Conservation (phyloP, 2,797 vertebrate genomes). For the Scolopax rusticola region DNA sequence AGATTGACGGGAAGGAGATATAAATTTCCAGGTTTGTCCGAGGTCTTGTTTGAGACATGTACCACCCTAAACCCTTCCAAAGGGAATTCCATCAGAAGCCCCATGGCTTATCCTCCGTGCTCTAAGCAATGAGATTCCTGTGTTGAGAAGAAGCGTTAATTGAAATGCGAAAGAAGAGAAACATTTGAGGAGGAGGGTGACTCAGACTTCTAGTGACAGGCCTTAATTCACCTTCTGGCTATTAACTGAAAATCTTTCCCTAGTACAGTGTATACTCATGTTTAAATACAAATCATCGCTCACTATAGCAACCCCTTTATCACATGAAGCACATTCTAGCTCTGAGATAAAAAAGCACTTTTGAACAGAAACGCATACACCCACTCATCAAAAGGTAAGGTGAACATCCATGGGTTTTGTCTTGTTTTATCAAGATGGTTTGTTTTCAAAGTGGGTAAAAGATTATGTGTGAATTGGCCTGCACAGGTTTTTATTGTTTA, state of each 20-base stretch:
- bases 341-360: constrained; percentile 69
- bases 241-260: constrained; percentile 73
- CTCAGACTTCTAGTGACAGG: constrained; percentile 73
- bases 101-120: background rate
- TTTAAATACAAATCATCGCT: constrained; percentile 81
- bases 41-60: background rate
- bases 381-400: constrained; percentile 53
- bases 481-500: background rate
- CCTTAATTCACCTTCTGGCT: constrained; percentile 75
- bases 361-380: constrained; percentile 73
- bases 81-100: background rate
- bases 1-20: background rate
- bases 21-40: background rate
- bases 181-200: constrained; percentile 73
- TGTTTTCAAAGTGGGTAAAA: constrained; percentile 11
- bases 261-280: constrained; percentile 79
- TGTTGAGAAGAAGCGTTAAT: constrained; percentile 19
- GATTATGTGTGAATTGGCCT: background rate
- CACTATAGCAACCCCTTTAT: constrained; percentile 82
- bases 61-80: background rate
- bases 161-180: constrained; percentile 61
- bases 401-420: background rate
- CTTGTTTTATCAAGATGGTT: constrained; percentile 12
- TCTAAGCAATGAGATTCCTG: background rate
- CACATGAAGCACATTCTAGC: constrained; percentile 69